A percentile compares a stretch with the other conserved stretches of the same genome.
Evolutionary conservation across 2,888 invertebrate species (phyloP).

Genomic region (Syritta pipiens): DNA sequence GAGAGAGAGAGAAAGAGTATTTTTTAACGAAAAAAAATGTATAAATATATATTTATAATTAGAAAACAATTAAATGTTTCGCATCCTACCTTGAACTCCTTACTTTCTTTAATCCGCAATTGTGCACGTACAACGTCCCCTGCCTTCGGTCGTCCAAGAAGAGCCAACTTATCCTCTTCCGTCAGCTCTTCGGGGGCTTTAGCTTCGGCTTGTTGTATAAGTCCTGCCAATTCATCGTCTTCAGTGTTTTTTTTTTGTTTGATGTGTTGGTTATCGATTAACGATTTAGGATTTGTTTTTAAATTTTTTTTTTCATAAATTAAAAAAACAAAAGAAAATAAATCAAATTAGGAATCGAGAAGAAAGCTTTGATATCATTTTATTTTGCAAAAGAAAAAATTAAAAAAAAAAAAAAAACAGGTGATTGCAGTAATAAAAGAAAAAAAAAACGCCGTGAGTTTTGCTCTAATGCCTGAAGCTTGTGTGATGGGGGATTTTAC

Average conservation of each 20-base stretch:
- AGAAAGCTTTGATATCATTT: background rate
- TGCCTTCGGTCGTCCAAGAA: slow-evolving; percentile 94
- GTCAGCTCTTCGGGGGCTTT: slow-evolving; percentile 85
- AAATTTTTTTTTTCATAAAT: slow-evolving; percentile 5
- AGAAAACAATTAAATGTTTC: background rate
- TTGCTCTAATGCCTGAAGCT: slow-evolving; percentile 58
- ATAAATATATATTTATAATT: background rate
- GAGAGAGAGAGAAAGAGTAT: background rate
- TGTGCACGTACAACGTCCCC: slow-evolving; percentile 93
- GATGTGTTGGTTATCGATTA: background rate
- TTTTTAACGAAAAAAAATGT: background rate
- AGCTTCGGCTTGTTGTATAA: slow-evolving; percentile 83
- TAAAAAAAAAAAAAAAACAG: slow-evolving; percentile 40
- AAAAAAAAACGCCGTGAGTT: slow-evolving; percentile 54
- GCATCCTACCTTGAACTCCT: slow-evolving; percentile 95
- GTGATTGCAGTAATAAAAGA: slow-evolving; percentile 39
- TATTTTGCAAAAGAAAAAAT: slow-evolving; percentile 20
- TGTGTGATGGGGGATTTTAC: slow-evolving; percentile 31
- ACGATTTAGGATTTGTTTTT: slow-evolving; percentile 5
- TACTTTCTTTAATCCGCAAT: slow-evolving; percentile 97
- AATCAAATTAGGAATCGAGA: too few relatives aligned
- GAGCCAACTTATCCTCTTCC: slow-evolving; percentile 91
- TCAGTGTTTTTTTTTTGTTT: slow-evolving; percentile 4
- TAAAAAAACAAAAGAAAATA: slow-evolving; percentile 11
- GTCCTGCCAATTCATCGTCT: slow-evolving; percentile 82